phyloP scores from a whole-genome alignment of 2,888 invertebrate genomes.

The Mechanitis messenoides region DNA sequence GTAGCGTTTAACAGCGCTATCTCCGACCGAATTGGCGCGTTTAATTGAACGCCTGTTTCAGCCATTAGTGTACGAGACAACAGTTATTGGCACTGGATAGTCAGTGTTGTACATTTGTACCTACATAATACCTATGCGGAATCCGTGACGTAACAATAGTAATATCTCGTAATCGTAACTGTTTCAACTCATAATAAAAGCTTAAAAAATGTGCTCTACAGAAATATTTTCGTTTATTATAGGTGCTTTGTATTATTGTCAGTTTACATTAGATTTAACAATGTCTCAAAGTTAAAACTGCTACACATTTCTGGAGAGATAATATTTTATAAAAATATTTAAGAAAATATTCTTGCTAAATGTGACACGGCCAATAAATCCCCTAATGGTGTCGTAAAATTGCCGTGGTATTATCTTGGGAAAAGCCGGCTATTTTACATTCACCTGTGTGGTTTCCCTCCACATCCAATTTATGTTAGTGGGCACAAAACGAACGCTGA shows the following conservation, averaged over 20 bases:
- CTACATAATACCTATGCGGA: no score
- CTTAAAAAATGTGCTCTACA: no score
- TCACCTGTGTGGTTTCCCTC: conserved; percentile 75
- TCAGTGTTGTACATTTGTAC: conserved; percentile 34
- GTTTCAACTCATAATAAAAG: no score
- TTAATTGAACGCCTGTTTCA: conserved; percentile 68
- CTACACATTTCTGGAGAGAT: conserved; percentile 19
- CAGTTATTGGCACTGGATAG: conserved; percentile 56
- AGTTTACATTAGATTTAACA: conserved; percentile 8
- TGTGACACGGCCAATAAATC: conserved; percentile 73
- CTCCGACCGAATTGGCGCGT: conserved; percentile 59
- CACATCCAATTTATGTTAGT: conserved; percentile 76
- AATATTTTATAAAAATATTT: conserved; percentile 54
- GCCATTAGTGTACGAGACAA: conserved; percentile 61
- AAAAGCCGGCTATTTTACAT: conserved; percentile 75
- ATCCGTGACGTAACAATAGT: no score
- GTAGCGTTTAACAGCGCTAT: conserved; percentile 50
- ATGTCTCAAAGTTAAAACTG: conserved; percentile 26
- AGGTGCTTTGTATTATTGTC: background rate
- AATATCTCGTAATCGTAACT: no score
- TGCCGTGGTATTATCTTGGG: conserved; percentile 74
- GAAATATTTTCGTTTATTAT: no score
- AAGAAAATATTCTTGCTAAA: conserved; percentile 61
- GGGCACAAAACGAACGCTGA: conserved; percentile 77
- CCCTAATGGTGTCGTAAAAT: conserved; percentile 75